These are phyloP conservation scores for Vanessa atalanta DNA, from an alignment of 1,140 invertebrate genomes.

Conservation along the genomic window DNA sequence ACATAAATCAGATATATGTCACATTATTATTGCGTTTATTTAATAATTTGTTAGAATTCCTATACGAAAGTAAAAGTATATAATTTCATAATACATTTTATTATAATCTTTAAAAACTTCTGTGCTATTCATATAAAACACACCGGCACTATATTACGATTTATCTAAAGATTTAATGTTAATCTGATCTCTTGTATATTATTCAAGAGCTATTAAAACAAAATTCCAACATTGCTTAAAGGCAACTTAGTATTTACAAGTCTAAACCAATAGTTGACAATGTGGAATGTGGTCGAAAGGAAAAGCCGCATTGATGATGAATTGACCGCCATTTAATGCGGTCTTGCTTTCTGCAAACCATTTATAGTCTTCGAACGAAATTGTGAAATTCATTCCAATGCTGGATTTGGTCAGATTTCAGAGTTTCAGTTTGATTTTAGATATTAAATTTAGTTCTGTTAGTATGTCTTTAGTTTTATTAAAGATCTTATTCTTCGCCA, in stretches of 20 bases:
- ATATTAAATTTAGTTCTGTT: neutral
- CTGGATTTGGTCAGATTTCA: conserved; percentile 3
- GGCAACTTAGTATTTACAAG: neutral
- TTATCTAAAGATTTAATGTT: too few relatives aligned
- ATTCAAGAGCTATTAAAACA: conserved; percentile 4
- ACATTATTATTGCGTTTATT: too few relatives aligned
- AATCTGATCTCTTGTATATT: neutral
- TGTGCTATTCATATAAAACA: too few relatives aligned
- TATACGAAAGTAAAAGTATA: too few relatives aligned
- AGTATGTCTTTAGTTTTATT: too few relatives aligned
- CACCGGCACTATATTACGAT: too few relatives aligned
- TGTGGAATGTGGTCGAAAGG: conserved; percentile 23
- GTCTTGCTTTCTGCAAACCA: conserved; percentile 21
- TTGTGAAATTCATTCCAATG: conserved; percentile 13
- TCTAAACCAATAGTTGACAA: conserved; percentile 17
- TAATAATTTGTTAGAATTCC: too few relatives aligned
- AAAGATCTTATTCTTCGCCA: too few relatives aligned
- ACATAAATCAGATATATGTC: too few relatives aligned
- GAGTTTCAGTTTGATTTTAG: neutral
- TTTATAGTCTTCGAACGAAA: neutral
- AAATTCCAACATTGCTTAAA: conserved; percentile 2
- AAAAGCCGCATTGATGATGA: conserved; percentile 26
- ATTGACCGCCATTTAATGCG: conserved; percentile 10
- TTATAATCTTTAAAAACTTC: too few relatives aligned
- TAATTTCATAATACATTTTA: too few relatives aligned